Percentiles rank a stretch among this genome's conserved stretches.
Conservation (phyloP, 2,113 vertebrate genomes). For the Riparia riparia region DNA sequence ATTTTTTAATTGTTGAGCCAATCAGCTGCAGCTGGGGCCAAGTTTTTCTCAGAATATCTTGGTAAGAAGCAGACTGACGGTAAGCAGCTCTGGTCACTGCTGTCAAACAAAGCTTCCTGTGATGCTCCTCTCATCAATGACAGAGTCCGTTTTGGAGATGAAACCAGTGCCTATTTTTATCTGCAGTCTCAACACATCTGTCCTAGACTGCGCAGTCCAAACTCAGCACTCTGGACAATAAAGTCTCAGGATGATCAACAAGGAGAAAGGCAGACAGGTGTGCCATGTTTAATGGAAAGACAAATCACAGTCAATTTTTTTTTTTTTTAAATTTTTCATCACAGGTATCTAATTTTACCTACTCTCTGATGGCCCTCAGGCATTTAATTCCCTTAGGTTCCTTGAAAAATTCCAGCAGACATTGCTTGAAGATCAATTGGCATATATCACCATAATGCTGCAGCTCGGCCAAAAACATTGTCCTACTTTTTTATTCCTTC, state of each 20-base stretch:
- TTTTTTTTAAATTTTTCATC: neutral
- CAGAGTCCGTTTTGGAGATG: neutral
- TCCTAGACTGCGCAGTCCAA: neutral
- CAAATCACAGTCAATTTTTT: neutral
- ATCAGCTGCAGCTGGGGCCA: neutral
- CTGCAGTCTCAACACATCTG: neutral
- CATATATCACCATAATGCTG: accelerated
- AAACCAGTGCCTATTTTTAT: neutral
- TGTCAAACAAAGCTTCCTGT: neutral
- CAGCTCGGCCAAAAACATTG: neutral
- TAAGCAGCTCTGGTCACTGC: neutral
- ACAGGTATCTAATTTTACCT: neutral
- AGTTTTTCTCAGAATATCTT: neutral
- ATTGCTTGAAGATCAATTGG: neutral
- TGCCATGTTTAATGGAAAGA: neutral
- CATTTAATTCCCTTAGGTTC: neutral
- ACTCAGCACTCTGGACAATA: neutral
- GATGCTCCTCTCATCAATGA: neutral
- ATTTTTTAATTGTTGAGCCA: neutral
- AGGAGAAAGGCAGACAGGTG: neutral
- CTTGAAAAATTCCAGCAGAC: neutral
- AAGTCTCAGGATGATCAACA: neutral
- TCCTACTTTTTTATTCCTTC: neutral
- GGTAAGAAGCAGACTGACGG: neutral
- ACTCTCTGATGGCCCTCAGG: neutral